Conservation (phyloP, 2,113 vertebrate genomes). For the Callipepla californica region DNA sequence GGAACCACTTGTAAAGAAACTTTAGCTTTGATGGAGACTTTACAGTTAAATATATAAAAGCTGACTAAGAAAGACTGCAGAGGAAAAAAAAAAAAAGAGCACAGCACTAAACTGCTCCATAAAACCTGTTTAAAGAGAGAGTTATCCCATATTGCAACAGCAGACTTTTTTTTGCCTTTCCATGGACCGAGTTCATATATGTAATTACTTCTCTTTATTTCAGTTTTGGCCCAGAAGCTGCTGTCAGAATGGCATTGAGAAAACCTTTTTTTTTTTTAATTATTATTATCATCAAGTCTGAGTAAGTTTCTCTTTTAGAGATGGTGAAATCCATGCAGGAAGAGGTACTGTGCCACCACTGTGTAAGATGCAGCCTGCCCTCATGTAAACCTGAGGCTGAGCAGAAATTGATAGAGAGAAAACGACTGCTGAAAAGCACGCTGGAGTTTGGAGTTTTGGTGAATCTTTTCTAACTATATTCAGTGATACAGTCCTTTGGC, state of each 20-base stretch:
- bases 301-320: not conserved
- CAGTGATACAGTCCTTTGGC: not conserved
- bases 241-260: not conserved
- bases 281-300: not conserved
- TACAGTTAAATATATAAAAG: slow-evolving; percentile 42
- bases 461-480: not conserved
- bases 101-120: slow-evolving; percentile 24
- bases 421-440: not conserved
- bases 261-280: not conserved
- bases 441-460: not conserved
- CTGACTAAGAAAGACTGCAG: slow-evolving; percentile 28
- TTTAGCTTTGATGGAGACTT: not conserved
- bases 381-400: not conserved
- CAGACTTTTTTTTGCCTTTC: not conserved
- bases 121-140: slow-evolving; percentile 37
- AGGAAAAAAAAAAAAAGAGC: not conserved
- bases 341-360: not conserved
- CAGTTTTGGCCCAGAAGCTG: not conserved
- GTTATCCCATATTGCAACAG: not conserved
- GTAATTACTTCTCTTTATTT: not conserved
- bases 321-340: not conserved
- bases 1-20: slow-evolving; percentile 46
- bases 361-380: not conserved
- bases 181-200: not conserved
- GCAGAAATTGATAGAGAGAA: not conserved